A percentile compares a stretch with the other conserved stretches of the same genome.
Evolutionary conservation across 2,888 invertebrate species (phyloP).

Genomic region (Aporophyla lueneburgensis): DNA sequence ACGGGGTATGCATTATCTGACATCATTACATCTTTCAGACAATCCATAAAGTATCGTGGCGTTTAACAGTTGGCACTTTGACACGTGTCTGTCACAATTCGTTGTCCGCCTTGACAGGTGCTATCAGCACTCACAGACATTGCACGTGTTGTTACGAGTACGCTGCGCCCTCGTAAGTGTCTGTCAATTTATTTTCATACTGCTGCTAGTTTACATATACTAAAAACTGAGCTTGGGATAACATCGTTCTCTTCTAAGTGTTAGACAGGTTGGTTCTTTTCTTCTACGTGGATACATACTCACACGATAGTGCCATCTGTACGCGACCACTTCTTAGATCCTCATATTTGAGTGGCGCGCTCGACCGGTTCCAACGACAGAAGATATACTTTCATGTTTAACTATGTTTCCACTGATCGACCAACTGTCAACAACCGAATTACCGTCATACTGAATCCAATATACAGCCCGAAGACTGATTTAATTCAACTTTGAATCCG

Average conservation of each 20-base stretch:
- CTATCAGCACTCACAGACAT: slow-evolving; percentile 35
- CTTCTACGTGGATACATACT: not conserved
- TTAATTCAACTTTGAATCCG: not conserved
- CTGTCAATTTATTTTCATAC: not conserved
- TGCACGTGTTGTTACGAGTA: slow-evolving; percentile 11
- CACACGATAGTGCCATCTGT: not conserved
- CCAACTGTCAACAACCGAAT: slow-evolving; percentile 1
- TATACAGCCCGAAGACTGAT: not conserved
- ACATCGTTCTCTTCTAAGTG: not conserved
- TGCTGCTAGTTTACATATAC: slow-evolving; percentile 1
- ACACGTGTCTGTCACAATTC: slow-evolving; percentile 17
- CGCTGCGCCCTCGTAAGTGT: not conserved
- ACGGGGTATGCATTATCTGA: not conserved
- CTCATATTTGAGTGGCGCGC: not conserved
- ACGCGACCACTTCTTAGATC: slow-evolving; percentile 16
- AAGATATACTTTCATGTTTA: not conserved
- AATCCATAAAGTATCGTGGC: not conserved
- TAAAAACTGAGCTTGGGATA: not conserved
- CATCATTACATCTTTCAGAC: not conserved
- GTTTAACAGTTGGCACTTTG: slow-evolving; percentile 27
- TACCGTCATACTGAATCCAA: not conserved
- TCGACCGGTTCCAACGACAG: not conserved
- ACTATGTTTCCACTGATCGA: too few species aligned
- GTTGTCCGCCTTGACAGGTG: slow-evolving; percentile 29
- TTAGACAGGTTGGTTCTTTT: not conserved